These are phyloP conservation scores for Rambutsinella grinnellia DNA, from an alignment of 2,888 invertebrate genomes.

Conservation along the genomic window DNA sequence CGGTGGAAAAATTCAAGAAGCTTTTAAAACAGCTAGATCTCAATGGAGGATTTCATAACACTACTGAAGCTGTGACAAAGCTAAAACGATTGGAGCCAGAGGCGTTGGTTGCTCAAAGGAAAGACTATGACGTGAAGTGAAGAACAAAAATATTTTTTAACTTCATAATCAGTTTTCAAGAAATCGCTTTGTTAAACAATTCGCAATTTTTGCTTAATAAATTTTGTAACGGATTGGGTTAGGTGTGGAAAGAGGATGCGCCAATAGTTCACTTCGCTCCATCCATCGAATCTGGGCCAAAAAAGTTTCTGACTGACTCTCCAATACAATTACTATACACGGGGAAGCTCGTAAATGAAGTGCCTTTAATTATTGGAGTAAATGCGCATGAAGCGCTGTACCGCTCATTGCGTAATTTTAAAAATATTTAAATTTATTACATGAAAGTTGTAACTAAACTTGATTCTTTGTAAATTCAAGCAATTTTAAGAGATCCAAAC, in stretches of 20 bases:
- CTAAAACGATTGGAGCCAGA: conserved; percentile 41
- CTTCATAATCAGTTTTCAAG: background rate
- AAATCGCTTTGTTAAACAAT: background rate
- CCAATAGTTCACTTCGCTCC: conserved; percentile 55
- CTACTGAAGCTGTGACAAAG: conserved; percentile 34
- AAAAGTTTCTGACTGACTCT: conserved; percentile 40
- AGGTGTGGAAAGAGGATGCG: conserved; percentile 23
- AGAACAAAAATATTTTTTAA: background rate
- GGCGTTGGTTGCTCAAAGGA: conserved; percentile 47
- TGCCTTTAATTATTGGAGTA: conserved; percentile 56
- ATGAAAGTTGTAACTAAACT: too few species aligned
- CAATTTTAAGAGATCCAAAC: conserved; percentile 43
- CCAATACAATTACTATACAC: conserved; percentile 34
- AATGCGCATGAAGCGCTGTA: conserved; percentile 56
- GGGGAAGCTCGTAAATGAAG: conserved; percentile 51
- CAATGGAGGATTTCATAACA: conserved; percentile 26
- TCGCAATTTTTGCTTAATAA: background rate
- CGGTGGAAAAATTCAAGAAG: conserved; percentile 38
- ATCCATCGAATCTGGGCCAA: conserved; percentile 41
- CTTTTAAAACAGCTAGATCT: conserved; percentile 47
- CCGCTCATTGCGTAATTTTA: conserved; percentile 48
- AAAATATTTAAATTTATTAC: background rate
- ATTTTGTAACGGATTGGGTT: background rate
- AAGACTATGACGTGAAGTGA: conserved; percentile 31
- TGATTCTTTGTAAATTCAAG: conserved; percentile 28